Evolutionary conservation across 2,797 vertebrate species (phyloP), one percentile per base, ranked within the genome.

Genomic region (Cynodonichthys magdalenae): DNA sequence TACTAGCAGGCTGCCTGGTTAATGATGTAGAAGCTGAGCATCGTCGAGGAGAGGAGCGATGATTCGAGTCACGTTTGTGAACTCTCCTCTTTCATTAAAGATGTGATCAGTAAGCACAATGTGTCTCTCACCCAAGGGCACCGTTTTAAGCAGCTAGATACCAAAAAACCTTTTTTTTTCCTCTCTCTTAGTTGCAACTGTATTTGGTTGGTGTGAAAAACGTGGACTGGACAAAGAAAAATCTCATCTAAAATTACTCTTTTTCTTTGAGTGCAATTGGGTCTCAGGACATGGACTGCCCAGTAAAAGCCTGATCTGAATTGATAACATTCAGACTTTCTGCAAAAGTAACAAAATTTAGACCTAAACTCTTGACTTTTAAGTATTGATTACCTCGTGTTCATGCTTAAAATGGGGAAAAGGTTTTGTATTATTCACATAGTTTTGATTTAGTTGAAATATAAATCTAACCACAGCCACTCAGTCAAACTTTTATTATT

Each of bases 21-120:
- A 91, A 92, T 91, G 87, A 92, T 90, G 87, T 82, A 87, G 77
- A 87, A 82, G 75, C 77, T 20, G 66, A 59, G 77, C 41, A 59
- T 69, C 55, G 15, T 85, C 55, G 80, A 66, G 68, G 70, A 69
- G 65, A 68, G 54, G 71, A 79, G 77, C 53, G 70, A 70, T 50
- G 69, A 78, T 62, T 60, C 69, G 69, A 81, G 74, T 65, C 71
- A 64, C 69, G 53, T 74, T 84, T 81, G 71, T 78, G 70, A 79
- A 79, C 64, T 87, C 76, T 67, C 36, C 74, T 82, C 81, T 83
- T 82, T 86, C 84, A 87, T 90, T 91, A 90, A 81, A 82, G 77
- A 81, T 36, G 57, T 77, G 84, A 87, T 91, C 90, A 83, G 87
- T 90, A 88, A 89, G 83, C 86, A 71, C 69, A 89, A 77, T 71